Conservation (phyloP, 2,797 vertebrate species). For the Sebastes steindachneri region DNA sequence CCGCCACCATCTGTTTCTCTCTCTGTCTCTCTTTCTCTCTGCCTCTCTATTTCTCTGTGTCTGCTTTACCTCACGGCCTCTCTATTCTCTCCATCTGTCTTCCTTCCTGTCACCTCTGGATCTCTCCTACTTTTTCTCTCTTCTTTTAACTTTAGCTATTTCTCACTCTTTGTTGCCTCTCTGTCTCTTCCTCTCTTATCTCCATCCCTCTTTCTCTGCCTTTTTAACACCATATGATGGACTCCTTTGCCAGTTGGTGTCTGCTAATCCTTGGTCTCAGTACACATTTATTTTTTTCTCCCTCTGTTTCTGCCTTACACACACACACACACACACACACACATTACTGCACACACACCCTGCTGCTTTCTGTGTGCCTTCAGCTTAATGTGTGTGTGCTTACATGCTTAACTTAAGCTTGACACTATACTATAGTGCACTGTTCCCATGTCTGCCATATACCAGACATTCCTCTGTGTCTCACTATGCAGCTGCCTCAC, state of each 20-base stretch:
- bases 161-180: constrained; percentile 4
- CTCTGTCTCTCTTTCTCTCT: constrained; percentile 40
- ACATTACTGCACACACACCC: constrained; percentile 5
- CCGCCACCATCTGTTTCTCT: constrained; percentile 69
- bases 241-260: constrained; percentile 46
- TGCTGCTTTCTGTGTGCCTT: constrained; percentile 4
- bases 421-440: neutral
- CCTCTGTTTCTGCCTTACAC: constrained; percentile 9
- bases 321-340: constrained; percentile 9
- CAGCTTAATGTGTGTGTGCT: constrained; percentile 1
- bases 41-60: constrained; percentile 24
- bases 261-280: constrained; percentile 34
- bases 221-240: constrained; percentile 38
- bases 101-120: constrained; percentile 45
- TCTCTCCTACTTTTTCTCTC: constrained; percentile 21
- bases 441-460: constrained; percentile 22
- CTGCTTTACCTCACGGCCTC: constrained; percentile 32
- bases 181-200: neutral
- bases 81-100: constrained; percentile 56
- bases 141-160: neutral
- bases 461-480: constrained; percentile 34
- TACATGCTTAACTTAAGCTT: constrained; percentile 32
- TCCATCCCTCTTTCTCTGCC: constrained; percentile 1
- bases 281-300: constrained; percentile 16
- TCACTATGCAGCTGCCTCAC: neutral